Conservation (phyloP, 2,888 invertebrate species). For the Lymantria monacha region DNA sequence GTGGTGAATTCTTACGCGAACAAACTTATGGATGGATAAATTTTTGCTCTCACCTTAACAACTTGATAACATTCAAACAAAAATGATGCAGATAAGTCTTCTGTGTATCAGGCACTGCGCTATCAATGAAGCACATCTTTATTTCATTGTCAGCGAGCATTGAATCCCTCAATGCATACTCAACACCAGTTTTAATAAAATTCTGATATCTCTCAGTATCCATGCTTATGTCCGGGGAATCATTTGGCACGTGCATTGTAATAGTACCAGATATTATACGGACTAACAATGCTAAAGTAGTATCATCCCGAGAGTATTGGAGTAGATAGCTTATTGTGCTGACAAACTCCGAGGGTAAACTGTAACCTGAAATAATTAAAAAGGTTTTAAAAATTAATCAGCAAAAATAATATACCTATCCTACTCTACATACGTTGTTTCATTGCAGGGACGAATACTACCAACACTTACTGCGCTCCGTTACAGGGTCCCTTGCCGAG, state of each 20-base stretch:
- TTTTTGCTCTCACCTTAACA: slow-evolving; percentile 54
- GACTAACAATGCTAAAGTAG: slow-evolving; percentile 83
- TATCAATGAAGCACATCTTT: slow-evolving; percentile 61
- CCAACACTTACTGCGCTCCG: no score
- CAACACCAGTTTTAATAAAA: slow-evolving; percentile 64
- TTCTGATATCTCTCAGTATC: slow-evolving; percentile 67
- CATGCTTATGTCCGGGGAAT: slow-evolving; percentile 54
- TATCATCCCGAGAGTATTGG: slow-evolving; percentile 80
- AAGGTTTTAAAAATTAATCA: neutral
- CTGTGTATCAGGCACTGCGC: slow-evolving; percentile 47
- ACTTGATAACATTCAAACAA: slow-evolving; percentile 67
- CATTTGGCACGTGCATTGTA: slow-evolving; percentile 67
- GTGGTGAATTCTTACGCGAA: no score
- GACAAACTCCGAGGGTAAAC: slow-evolving; percentile 83
- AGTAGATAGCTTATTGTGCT: slow-evolving; percentile 83
- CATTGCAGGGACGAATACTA: no score
- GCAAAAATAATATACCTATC: neutral
- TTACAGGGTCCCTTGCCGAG: no score
- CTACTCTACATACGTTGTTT: no score
- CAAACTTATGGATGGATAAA: no score
- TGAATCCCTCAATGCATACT: slow-evolving; percentile 66
- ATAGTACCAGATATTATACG: slow-evolving; percentile 84
- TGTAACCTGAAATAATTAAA: slow-evolving; percentile 69
- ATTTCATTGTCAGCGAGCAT: slow-evolving; percentile 63
- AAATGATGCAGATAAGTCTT: slow-evolving; percentile 72